A percentile compares a stretch with the other conserved stretches of the same genome.
Evolutionary conservation across 37 sponge, comb jelly and placozoan species (phyloP).

Genomic region (Bolinopsis microptera): DNA sequence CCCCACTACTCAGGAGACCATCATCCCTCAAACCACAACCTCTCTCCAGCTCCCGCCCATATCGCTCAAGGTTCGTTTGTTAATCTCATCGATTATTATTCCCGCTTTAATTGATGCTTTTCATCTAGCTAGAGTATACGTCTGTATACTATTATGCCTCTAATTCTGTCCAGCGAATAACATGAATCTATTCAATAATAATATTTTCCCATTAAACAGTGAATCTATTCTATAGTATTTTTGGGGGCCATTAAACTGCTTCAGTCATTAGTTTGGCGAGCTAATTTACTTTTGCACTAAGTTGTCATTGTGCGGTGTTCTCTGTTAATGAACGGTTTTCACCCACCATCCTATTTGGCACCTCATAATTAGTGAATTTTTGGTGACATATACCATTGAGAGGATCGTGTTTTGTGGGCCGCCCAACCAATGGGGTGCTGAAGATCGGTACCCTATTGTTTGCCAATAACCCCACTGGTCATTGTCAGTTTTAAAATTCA

Average conservation of each 20-base stretch:
- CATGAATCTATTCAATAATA: background rate
- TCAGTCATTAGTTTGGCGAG: background rate
- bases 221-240: background rate
- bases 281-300: background rate
- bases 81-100: background rate
- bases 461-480: background rate
- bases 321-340: background rate
- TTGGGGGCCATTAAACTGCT: background rate
- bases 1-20: background rate
- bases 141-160: background rate
- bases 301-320: background rate
- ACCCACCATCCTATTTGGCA: background rate
- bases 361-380: background rate
- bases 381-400: background rate
- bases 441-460: background rate
- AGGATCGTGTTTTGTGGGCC: background rate
- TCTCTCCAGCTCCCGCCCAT: conserved; percentile 5
- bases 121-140: background rate
- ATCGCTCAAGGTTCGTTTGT: background rate
- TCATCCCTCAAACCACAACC: background rate
- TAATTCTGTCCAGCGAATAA: background rate
- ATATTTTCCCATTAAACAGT: background rate
- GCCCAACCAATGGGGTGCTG: background rate
- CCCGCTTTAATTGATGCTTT: background rate
- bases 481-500: background rate